Conservation (phyloP, 2,797 vertebrate species). For the Sylvilagus floridanus region DNA sequence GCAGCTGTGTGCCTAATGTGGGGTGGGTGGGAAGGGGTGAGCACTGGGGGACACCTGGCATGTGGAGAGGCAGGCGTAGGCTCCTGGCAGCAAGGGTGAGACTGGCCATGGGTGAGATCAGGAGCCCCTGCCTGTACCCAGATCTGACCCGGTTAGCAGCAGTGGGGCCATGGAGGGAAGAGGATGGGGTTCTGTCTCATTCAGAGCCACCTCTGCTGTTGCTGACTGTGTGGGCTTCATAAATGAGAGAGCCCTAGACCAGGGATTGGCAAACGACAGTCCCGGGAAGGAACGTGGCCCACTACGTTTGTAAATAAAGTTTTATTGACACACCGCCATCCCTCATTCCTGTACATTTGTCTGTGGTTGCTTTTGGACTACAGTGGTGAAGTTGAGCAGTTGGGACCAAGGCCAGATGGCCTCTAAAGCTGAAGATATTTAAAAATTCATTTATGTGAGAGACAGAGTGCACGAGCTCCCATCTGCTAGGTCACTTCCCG, state of each 20-base stretch:
- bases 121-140: no score
- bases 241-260: not conserved
- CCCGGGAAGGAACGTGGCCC: not conserved
- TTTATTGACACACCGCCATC: conserved; percentile 1
- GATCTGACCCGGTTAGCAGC: not conserved
- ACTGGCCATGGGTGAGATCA: not conserved
- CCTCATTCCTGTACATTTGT: not conserved
- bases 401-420: not conserved
- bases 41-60: not conserved
- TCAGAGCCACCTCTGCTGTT: not conserved
- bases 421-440: not conserved
- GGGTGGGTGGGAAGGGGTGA: not conserved
- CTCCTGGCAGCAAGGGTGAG: not conserved
- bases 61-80: no score
- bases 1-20: not conserved
- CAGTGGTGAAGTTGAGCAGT: not conserved
- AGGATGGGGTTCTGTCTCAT: not conserved
- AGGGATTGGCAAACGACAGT: not conserved
- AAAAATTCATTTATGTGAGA: no score
- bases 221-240: not conserved
- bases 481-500: no score
- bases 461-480: no score
- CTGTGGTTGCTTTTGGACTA: not conserved
- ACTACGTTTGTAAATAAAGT: conserved; percentile 42
- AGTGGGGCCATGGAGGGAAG: no score